A percentile compares a stretch with the other conserved stretches of the same genome.
Evolutionary conservation across 1,140 invertebrate species (phyloP).

Genomic region (Eupristina koningsbergeri): DNA sequence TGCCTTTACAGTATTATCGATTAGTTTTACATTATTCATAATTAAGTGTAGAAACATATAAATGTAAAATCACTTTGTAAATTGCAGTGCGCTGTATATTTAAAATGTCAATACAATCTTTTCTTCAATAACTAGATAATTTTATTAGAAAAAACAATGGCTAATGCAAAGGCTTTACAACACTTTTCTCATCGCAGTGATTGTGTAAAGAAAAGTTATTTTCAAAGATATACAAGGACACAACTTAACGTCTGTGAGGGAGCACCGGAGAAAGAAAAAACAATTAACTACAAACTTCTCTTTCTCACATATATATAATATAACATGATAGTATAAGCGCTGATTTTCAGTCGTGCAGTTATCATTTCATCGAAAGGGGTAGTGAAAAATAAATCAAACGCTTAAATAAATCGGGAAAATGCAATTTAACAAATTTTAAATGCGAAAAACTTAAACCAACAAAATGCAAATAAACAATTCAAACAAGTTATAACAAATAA

Average conservation of each 20-base stretch:
- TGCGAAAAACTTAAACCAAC: slow-evolving; percentile 44
- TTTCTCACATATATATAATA: slow-evolving; percentile 41
- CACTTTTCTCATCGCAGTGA: slow-evolving; percentile 32
- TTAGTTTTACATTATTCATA: neutral
- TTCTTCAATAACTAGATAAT: neutral
- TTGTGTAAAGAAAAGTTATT: slow-evolving; percentile 41
- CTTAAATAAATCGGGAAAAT: slow-evolving; percentile 16
- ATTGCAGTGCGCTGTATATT: neutral
- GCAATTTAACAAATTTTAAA: slow-evolving; percentile 41
- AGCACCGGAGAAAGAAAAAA: slow-evolving; percentile 38
- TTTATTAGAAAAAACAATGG: slow-evolving; percentile 21
- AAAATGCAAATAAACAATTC: slow-evolving; percentile 44
- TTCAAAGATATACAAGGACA: slow-evolving; percentile 27
- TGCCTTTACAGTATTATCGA: no score
- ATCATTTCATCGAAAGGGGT: neutral
- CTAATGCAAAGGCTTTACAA: slow-evolving; percentile 44
- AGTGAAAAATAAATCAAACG: neutral
- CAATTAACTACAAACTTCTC: slow-evolving; percentile 46
- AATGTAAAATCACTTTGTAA: neutral
- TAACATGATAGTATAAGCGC: slow-evolving; percentile 31
- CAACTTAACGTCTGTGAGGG: slow-evolving; percentile 25
- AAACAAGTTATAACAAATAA: slow-evolving; percentile 48
- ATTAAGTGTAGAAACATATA: neutral
- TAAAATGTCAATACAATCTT: neutral
- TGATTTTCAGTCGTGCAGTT: slow-evolving; percentile 26